These are phyloP conservation scores for Gobio gobio DNA, from an alignment of 2,113 vertebrate genomes.

Conservation along the genomic window DNA sequence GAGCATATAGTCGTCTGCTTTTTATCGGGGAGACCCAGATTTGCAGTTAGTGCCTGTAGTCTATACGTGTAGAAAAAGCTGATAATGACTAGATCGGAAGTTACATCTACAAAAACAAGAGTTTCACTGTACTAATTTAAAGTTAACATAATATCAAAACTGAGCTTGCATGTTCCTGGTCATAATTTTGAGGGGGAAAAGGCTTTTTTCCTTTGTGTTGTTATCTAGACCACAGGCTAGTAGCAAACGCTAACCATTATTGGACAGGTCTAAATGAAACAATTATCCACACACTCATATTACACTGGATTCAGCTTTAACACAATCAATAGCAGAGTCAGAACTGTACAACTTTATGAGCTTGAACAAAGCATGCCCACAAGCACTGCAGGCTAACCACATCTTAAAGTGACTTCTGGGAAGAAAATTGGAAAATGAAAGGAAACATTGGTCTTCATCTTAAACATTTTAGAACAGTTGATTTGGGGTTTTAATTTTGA, in stretches of 20 bases:
- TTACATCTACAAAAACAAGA: not conserved
- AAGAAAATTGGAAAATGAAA: not conserved
- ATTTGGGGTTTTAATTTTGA: not conserved
- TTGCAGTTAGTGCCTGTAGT: constrained; percentile 53
- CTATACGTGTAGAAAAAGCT: not conserved
- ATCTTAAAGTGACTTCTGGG: not conserved
- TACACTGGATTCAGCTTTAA: not conserved
- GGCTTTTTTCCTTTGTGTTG: too few relatives aligned
- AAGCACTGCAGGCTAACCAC: not conserved
- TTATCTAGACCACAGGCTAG: too few relatives aligned
- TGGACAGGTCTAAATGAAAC: not conserved
- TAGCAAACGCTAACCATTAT: too few relatives aligned
- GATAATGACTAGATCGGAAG: not conserved
- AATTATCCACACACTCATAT: constrained; percentile 8
- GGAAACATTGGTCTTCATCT: not conserved
- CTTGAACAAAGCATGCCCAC: constrained; percentile 36
- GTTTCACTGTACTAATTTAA: too few relatives aligned
- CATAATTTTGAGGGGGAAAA: too few relatives aligned
- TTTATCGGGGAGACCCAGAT: constrained; percentile 52
- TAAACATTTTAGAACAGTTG: not conserved
- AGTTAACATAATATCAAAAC: too few relatives aligned
- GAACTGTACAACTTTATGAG: constrained; percentile 3
- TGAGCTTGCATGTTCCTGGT: too few relatives aligned
- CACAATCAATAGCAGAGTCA: constrained; percentile 27
- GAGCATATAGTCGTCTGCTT: constrained; percentile 61